phyloP scores from a whole-genome alignment of 2,797 vertebrate species.

The Streptopelia turtur region DNA sequence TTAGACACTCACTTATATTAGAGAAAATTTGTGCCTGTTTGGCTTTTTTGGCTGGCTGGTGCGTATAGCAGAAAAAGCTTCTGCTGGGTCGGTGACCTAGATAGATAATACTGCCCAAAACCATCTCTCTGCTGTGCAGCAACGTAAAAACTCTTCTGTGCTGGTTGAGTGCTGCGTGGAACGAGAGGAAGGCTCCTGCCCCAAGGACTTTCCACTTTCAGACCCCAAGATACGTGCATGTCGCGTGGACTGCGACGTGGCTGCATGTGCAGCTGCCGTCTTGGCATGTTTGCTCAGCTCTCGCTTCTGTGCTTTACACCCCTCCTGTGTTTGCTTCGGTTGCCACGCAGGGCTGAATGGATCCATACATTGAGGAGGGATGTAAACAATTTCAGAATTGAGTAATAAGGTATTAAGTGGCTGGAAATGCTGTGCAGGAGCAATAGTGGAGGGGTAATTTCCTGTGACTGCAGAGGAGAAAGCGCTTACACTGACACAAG shows the following conservation, averaged over 20 bases:
- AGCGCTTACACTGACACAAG: background rate
- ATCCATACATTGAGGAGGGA: background rate
- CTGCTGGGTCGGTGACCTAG: background rate
- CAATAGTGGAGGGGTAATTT: background rate
- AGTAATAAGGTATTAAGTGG: background rate
- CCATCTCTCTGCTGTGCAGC: background rate
- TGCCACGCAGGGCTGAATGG: fast-evolving
- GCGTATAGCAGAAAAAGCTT: background rate
- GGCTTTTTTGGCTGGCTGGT: background rate
- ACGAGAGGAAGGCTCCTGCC: background rate
- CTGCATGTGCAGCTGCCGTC: fast-evolving
- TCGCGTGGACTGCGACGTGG: fast-evolving
- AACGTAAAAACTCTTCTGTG: fast-evolving
- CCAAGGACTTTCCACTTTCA: fast-evolving
- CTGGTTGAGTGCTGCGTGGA: fast-evolving
- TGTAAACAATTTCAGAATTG: background rate
- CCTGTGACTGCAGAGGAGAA: background rate
- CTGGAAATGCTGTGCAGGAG: background rate
- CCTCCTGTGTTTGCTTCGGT: background rate
- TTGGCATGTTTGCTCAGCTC: background rate
- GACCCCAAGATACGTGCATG: fast-evolving
- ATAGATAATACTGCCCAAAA: background rate
- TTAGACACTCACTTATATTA: background rate
- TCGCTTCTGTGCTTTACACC: background rate
- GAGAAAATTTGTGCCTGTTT: background rate